phyloP scores from a whole-genome alignment of 1,140 invertebrate species.

The Diorhabda sublineata region DNA sequence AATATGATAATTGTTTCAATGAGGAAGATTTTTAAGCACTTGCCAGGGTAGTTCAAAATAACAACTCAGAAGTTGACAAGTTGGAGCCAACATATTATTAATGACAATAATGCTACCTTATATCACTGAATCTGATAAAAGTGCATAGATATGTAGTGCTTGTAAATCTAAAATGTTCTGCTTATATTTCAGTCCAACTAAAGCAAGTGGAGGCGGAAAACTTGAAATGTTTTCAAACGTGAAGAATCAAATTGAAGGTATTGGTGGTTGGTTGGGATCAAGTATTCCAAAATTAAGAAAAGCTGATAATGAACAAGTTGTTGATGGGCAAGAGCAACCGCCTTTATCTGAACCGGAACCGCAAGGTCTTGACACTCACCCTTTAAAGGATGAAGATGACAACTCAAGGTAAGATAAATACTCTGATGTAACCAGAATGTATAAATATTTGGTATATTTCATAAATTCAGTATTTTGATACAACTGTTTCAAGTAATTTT shows the following conservation, averaged over 20 bases:
- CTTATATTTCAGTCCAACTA: conserved; percentile 51
- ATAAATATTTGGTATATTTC: no score
- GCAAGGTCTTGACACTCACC: conserved; percentile 49
- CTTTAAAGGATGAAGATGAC: conserved; percentile 68
- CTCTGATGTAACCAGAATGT: no score
- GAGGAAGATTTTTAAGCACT: no score
- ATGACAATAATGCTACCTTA: no score
- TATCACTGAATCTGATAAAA: no score
- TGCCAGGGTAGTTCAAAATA: no score
- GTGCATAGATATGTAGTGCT: no score
- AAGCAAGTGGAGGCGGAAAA: conserved; percentile 61
- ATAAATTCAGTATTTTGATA: no score
- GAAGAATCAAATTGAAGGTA: conserved; percentile 73
- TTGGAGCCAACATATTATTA: no score
- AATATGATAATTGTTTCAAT: no score
- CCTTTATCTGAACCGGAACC: conserved; percentile 47
- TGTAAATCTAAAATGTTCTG: conserved; percentile 26
- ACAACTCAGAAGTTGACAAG: no score
- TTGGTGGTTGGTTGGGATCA: conserved; percentile 73
- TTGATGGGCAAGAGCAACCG: conserved; percentile 43
- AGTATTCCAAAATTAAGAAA: conserved; percentile 68
- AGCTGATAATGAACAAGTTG: conserved; percentile 46
- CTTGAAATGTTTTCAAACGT: conserved; percentile 76
- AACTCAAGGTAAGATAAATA: conserved; percentile 67
- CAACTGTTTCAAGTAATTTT: no score